Conservation (phyloP, 2,113 vertebrate genomes). For the Vidua macroura region DNA sequence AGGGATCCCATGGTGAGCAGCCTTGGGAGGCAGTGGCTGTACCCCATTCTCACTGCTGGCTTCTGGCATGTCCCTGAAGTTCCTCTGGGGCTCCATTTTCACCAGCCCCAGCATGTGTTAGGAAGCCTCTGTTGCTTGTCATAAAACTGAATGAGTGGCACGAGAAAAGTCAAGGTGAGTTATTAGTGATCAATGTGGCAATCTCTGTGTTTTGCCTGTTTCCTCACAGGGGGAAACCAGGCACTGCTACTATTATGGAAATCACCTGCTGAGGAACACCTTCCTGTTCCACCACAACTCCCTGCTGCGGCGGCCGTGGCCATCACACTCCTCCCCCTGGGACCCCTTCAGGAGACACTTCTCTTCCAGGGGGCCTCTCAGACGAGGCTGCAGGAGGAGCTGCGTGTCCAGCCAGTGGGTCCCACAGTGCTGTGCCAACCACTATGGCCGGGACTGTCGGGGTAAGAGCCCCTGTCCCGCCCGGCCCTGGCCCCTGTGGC, state of each 20-base stretch:
- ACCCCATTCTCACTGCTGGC: neutral
- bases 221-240: conserved; percentile 59
- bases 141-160: neutral
- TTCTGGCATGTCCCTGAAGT: neutral
- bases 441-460: conserved; percentile 85
- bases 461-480: conserved; percentile 65
- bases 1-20: neutral
- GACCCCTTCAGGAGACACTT: conserved; percentile 30
- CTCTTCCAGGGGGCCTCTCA: conserved; percentile 20
- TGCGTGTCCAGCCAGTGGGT: conserved; percentile 77
- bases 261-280: neutral
- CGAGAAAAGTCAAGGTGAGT: neutral
- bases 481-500: neutral
- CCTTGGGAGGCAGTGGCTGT: neutral
- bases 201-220: conserved; percentile 4
- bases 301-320: neutral
- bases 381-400: conserved; percentile 73
- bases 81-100: neutral
- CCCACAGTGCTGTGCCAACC: conserved; percentile 86
- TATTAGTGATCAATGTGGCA: neutral
- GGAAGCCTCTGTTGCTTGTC: neutral
- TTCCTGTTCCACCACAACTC: neutral
- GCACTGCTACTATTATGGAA: conserved; percentile 12
- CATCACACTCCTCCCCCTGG: neutral
- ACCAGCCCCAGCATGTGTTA: neutral